Percentiles rank a stretch among this genome's conserved stretches.
Evolutionary conservation across 2,888 invertebrate species (phyloP).

Genomic region (Nomada hirtipes): DNA sequence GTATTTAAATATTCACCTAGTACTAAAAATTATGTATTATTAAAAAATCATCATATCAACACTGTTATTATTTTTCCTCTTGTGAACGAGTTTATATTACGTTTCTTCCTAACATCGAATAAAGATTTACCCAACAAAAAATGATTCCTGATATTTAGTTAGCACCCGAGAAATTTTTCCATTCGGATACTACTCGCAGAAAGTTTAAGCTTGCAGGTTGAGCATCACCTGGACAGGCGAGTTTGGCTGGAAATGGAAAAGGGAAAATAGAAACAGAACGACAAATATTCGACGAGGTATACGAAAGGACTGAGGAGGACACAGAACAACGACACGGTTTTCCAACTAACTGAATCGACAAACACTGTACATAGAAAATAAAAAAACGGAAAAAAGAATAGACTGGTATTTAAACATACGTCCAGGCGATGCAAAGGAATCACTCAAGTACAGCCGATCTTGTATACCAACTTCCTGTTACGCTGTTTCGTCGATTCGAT

Average conservation of each 20-base stretch:
- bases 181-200: constrained; percentile 56
- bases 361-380: neutral
- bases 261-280: neutral
- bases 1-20: too few relatives aligned
- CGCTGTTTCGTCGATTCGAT: constrained; percentile 71
- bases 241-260: neutral
- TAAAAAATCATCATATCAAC: too few relatives aligned
- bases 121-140: neutral
- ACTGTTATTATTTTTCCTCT: too few relatives aligned
- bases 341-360: neutral
- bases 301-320: neutral
- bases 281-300: neutral
- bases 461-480: constrained; percentile 72
- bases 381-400: constrained; percentile 1
- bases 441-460: constrained; percentile 48
- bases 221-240: constrained; percentile 24
- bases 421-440: constrained; percentile 56
- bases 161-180: neutral
- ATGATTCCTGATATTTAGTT: neutral
- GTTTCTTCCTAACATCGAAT: neutral
- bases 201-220: constrained; percentile 68
- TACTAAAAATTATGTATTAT: too few relatives aligned
- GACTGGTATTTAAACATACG: too few relatives aligned
- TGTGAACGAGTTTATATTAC: neutral
- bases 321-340: neutral